Conservation (phyloP, 1,140 invertebrate species). For the Drosophila parabipectinata region DNA sequence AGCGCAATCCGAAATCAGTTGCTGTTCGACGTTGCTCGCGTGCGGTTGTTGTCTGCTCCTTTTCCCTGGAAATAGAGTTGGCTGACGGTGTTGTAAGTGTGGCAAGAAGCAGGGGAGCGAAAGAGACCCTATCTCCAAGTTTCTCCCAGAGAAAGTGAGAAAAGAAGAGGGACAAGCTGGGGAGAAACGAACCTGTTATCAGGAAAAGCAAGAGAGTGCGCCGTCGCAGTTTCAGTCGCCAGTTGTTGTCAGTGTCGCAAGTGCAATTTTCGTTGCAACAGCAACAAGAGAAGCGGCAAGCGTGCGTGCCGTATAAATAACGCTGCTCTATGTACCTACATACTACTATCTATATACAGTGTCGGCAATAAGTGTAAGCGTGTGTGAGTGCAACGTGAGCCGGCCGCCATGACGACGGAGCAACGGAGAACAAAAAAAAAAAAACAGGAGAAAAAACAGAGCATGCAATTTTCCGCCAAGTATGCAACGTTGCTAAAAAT, state of each 20-base stretch:
- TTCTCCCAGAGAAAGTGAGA: slow-evolving; percentile 15
- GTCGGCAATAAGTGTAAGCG: slow-evolving; percentile 35
- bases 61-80: slow-evolving; percentile 29
- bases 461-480: slow-evolving; percentile 18
- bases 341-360: slow-evolving; percentile 26
- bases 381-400: slow-evolving; percentile 33
- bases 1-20: slow-evolving; percentile 79
- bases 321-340: slow-evolving; percentile 24
- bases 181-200: slow-evolving; percentile 30
- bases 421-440: neutral
- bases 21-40: slow-evolving; percentile 81
- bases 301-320: slow-evolving; percentile 74
- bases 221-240: slow-evolving; percentile 55
- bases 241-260: slow-evolving; percentile 45
- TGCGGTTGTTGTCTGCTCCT: slow-evolving; percentile 74
- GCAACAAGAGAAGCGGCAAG: slow-evolving; percentile 62
- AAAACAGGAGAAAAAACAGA: neutral
- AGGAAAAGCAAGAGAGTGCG: slow-evolving; percentile 42
- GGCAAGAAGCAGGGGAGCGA: slow-evolving; percentile 17
- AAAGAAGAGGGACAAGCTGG: slow-evolving; percentile 23
- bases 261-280: slow-evolving; percentile 63
- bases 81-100: slow-evolving; percentile 21
- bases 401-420: slow-evolving; percentile 41
- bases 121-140: slow-evolving; percentile 11
- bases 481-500: slow-evolving; percentile 39